Percentiles rank a stretch among this genome's conserved stretches.
Evolutionary conservation across 2,797 vertebrate genomes (phyloP).

Genomic region (Chaenodraco wilsoni): DNA sequence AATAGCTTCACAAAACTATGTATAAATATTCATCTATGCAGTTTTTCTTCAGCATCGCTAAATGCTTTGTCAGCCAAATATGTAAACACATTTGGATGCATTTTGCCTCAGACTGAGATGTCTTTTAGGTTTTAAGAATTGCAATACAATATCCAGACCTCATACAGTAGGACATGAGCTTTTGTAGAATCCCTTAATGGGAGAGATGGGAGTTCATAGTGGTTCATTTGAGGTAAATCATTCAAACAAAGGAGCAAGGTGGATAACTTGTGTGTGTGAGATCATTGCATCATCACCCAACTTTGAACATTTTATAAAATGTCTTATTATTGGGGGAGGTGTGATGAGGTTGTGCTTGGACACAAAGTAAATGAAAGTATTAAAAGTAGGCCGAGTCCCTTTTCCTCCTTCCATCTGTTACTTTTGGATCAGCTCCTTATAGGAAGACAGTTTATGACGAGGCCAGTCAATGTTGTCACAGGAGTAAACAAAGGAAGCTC

Average conservation of each 20-base stretch:
- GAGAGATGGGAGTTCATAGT: conserved; percentile 18
- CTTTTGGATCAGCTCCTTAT: conserved; percentile 56
- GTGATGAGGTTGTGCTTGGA: conserved; percentile 47
- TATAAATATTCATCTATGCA: background rate
- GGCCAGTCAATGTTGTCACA: conserved; percentile 70
- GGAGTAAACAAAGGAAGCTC: conserved; percentile 83
- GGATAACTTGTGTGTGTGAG: conserved; percentile 43
- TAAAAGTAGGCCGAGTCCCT: conserved; percentile 59
- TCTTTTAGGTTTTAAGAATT: background rate
- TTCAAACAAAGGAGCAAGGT: conserved; percentile 61
- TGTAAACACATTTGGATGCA: background rate
- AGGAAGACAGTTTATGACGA: conserved; percentile 67
- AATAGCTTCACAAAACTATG: conserved; percentile 13
- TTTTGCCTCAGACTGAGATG: background rate
- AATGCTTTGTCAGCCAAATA: conserved; percentile 1
- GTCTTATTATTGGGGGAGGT: conserved; percentile 74
- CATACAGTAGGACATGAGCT: background rate
- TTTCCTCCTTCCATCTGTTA: conserved; percentile 62
- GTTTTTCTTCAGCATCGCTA: background rate
- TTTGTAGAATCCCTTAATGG: conserved; percentile 3
- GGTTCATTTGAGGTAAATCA: conserved; percentile 32
- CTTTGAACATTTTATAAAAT: conserved; percentile 60
- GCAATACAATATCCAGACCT: background rate
- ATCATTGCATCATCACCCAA: conserved; percentile 58
- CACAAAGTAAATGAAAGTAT: conserved; percentile 60